Conservation (phyloP, 2,113 vertebrate genomes). For the Oriolus oriolus region DNA sequence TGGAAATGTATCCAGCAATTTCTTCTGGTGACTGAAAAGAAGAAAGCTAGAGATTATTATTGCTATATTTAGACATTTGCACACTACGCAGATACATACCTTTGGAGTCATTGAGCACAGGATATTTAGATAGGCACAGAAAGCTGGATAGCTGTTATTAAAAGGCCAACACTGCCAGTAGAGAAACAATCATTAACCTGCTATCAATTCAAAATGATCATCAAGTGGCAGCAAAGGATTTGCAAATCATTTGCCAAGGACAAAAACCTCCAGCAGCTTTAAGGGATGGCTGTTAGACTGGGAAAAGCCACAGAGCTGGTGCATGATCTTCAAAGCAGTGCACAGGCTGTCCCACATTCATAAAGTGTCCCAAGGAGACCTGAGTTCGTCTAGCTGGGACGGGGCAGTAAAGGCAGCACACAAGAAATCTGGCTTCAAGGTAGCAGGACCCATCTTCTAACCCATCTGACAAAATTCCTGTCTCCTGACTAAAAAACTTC, state of each 20-base stretch:
- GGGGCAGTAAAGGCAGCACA: not conserved
- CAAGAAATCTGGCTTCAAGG: not conserved
- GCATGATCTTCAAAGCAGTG: not conserved
- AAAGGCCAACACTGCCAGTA: not conserved
- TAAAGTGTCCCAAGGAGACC: not conserved
- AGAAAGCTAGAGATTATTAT: not conserved
- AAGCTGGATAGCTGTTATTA: not conserved
- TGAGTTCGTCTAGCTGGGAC: not conserved
- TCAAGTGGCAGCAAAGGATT: not conserved
- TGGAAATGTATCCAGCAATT: not conserved
- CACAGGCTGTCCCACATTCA: not conserved
- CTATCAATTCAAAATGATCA: not conserved
- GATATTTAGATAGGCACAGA: not conserved
- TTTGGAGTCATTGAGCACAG: not conserved
- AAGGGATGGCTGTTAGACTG: not conserved
- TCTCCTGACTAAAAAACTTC: not conserved
- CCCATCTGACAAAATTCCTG: not conserved
- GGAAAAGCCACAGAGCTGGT: not conserved
- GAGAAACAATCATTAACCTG: not conserved
- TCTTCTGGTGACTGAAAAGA: slow-evolving; percentile 5
- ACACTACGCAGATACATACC: not conserved
- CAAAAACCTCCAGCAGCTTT: not conserved
- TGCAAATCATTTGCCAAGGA: not conserved
- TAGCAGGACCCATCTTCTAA: not conserved
- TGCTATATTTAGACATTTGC: not conserved